Percentiles rank a stretch among this genome's conserved stretches.
Evolutionary conservation across 2,113 vertebrate species (phyloP).

Genomic region (Chrysemys picta): DNA sequence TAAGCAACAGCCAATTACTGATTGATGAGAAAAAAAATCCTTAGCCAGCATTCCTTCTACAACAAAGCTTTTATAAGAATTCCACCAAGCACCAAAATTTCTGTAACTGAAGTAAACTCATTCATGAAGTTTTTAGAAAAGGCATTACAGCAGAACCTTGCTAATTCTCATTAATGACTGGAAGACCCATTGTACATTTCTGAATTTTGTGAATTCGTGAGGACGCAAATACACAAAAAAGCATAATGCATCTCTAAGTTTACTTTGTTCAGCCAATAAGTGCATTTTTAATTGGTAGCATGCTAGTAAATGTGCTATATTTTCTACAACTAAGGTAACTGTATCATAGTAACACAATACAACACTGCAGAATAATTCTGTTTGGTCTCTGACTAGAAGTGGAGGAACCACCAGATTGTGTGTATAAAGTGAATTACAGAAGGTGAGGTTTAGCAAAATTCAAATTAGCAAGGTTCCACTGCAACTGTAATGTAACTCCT

Average conservation of each 20-base stretch:
- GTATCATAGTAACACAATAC: neutral
- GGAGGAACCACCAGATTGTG: neutral
- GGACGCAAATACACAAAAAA: neutral
- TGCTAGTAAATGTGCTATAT: neutral
- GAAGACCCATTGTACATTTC: neutral
- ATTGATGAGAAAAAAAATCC: neutral
- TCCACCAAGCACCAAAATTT: neutral
- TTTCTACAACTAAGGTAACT: neutral
- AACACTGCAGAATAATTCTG: neutral
- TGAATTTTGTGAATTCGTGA: neutral
- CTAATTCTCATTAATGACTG: neutral
- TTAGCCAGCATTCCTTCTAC: neutral
- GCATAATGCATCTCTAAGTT: neutral
- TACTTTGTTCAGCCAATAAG: neutral
- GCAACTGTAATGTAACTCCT: neutral
- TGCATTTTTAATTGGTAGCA: neutral
- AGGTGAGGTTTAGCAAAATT: neutral
- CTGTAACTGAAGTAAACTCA: neutral
- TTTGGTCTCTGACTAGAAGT: neutral
- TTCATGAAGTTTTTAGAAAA: neutral
- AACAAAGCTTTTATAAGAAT: neutral
- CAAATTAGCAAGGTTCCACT: neutral
- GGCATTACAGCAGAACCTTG: neutral
- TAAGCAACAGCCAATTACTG: conserved; percentile 8
- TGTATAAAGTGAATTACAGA: neutral